Evolutionary conservation across 2,888 invertebrate species (phyloP), one percentile per base, ranked within the genome.

Genomic region (Andrena chrysosceles): DNA sequence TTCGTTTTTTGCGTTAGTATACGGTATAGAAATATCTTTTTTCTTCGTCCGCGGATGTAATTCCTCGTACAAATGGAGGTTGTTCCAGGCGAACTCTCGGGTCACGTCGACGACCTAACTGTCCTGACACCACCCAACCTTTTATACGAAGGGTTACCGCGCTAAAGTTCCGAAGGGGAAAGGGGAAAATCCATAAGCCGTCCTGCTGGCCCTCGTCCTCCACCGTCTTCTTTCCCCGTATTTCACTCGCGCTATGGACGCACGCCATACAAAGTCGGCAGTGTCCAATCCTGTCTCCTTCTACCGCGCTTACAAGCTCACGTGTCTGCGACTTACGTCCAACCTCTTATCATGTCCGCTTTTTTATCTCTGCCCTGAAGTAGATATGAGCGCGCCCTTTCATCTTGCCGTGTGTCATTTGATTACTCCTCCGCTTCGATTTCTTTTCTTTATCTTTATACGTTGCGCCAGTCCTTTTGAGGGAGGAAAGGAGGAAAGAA

Each of bases 21-120:
- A 35, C 29, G 71, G 73, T 79, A 75, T 56, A 75, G 79, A 82
- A 82, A 85, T 77, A 85, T 77, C 59, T 78, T 84, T 87, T 88
- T 83, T 63, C 76, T 67, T 74, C 33, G 29, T 70, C 60, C 81
- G 81, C 71, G 87, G 83, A 90, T 87, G 91, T 91, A 92, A 91
- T 91, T 91, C 89, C 86, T 87, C 87, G 88, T 91, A 90, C 91
- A 90, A 91, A 91, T 89, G 91, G 90, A 87, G 89, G 89, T 89
- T 92, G 88, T 92, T 89, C 88, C 89, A 82, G 78, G 85, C 87
- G 86, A 91, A 87, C 87, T 91, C 91, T 84, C 80, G 90, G 91
- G 91, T 91, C 92, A 91, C 91, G 91, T 92, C 90, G 90, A 86
- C 89, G 89, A 91, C 91, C 92, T 89, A 90, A 91, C 91, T 87